Conservation (phyloP, 1,140 invertebrate genomes). For the Drosophila paulistorum region DNA sequence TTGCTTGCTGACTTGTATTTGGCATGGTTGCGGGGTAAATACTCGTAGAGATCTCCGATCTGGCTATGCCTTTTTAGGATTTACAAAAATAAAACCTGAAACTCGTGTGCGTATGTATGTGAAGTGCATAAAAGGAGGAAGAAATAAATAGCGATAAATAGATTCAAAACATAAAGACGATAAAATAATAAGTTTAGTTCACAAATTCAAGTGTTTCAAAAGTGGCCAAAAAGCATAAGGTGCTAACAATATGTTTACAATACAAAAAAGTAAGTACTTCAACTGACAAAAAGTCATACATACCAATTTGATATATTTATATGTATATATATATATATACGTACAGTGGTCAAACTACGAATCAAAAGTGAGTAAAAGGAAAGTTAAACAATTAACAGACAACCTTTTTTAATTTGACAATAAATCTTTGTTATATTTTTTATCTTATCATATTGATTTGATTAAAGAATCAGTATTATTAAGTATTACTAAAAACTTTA, state of each 20-base stretch:
- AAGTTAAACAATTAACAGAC: too few relatives aligned
- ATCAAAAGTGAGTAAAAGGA: too few relatives aligned
- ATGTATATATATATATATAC: too few relatives aligned
- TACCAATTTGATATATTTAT: not conserved
- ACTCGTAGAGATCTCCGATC: constrained; percentile 18
- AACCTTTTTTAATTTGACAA: too few relatives aligned
- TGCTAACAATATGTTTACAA: constrained; percentile 16
- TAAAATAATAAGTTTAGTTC: constrained; percentile 10
- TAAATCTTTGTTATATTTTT: too few relatives aligned
- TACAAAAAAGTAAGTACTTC: constrained; percentile 16
- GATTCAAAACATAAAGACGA: not conserved
- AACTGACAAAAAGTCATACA: not conserved
- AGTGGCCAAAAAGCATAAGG: not conserved
- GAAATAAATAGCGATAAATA: not conserved
- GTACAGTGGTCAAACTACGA: too few relatives aligned
- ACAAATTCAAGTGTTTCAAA: constrained; percentile 16
- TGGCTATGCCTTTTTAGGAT: constrained; percentile 20
- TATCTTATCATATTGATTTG: too few relatives aligned
- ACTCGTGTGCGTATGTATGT: constrained; percentile 15
- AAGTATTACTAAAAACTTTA: too few relatives aligned
- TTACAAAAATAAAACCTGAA: constrained; percentile 2
- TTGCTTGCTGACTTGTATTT: constrained; percentile 27
- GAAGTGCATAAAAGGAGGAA: constrained; percentile 13
- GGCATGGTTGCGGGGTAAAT: constrained; percentile 20
- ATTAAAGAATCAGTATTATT: too few relatives aligned